Base-by-base conservation (phyloP, 2,797 vertebrate genomes). In the Gastrophryne carolinensis region DNA sequence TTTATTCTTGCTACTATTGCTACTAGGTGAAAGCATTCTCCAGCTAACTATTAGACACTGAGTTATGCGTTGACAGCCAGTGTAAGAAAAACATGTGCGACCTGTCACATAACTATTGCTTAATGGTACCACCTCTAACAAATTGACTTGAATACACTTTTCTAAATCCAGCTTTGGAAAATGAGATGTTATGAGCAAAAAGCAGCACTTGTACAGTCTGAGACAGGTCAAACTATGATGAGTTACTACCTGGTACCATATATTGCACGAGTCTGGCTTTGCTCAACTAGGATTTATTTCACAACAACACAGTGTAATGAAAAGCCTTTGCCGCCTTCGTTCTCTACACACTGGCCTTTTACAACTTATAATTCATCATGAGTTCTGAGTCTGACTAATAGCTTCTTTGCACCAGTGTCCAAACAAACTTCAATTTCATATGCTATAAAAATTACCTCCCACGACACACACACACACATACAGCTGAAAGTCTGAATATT, bases 391-490 rank as follows among this genome's bases (percentile, higher is more conserved):
- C 34, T 41, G 68, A 72, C 39, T 66, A 72, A 78, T 72, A 39
- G 61, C 44, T 23, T 56, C 52, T 72, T 66, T 32, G 57, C 50
- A 60, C 39, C 32, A 52, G 26, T 72, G 50, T 71, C 60, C 65
- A 78, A 72, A 72, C 60, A 72, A 78, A 50, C 39, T 32, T 35
- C 11, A 34, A 30, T 64, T 58, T 71, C n/a, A 64, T 35, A 49
- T 29, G 39, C 30, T 19, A 72, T 72, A 66, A 64, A 68, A 53
- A 29, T 17, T 73, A 73, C 71, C 71, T 57, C 71, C 61, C 71
- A 73, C 17, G 26, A 44, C 5, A 49, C 8, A 11, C 12, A 54
- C 27, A 15, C 37, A 12, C 41, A 44, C 27, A n/a, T n/a, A 29
- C 10, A 53, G 21, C 5, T 15, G 5, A 24, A 3, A 26, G 34